These are phyloP conservation scores for Dryocosmus kuriphilus DNA, from an alignment of 2,888 invertebrate species.

Conservation along the genomic window DNA sequence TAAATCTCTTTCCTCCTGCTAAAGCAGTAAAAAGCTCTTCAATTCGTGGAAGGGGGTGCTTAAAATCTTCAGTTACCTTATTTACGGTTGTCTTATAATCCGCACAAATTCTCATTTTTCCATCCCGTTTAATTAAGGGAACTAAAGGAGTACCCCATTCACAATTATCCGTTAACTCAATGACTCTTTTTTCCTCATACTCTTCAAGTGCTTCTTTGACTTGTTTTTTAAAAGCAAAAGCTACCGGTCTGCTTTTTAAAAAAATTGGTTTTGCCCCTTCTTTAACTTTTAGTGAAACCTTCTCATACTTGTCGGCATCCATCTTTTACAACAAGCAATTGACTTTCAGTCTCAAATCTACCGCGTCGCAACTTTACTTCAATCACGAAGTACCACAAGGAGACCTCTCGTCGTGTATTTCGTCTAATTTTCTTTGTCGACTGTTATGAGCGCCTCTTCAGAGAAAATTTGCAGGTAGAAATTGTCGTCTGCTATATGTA, in stretches of 20 bases:
- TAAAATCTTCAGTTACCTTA: conserved; percentile 58
- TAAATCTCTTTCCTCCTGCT: conserved; percentile 17
- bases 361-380: too few relatives aligned
- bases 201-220: conserved; percentile 45
- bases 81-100: conserved; percentile 64
- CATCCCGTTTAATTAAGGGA: conserved; percentile 49
- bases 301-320: conserved; percentile 44
- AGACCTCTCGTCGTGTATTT: too few relatives aligned
- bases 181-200: conserved; percentile 46
- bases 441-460: too few relatives aligned
- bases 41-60: conserved; percentile 63
- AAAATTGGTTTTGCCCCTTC: conserved; percentile 47
- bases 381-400: too few relatives aligned
- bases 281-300: conserved; percentile 47
- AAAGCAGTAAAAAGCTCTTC: conserved; percentile 62
- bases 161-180: conserved; percentile 20
- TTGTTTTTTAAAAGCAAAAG: conserved; percentile 51
- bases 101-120: conserved; percentile 48
- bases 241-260: conserved; percentile 49
- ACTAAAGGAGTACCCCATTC: conserved; percentile 59
- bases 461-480: too few relatives aligned
- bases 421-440: too few relatives aligned
- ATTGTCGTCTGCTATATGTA: too few relatives aligned
- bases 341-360: background rate
- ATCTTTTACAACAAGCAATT: conserved; percentile 49